Evolutionary conservation across 1,140 invertebrate species (phyloP), one percentile per base, ranked within the genome.

Genomic region (Calycopis cecrops): DNA sequence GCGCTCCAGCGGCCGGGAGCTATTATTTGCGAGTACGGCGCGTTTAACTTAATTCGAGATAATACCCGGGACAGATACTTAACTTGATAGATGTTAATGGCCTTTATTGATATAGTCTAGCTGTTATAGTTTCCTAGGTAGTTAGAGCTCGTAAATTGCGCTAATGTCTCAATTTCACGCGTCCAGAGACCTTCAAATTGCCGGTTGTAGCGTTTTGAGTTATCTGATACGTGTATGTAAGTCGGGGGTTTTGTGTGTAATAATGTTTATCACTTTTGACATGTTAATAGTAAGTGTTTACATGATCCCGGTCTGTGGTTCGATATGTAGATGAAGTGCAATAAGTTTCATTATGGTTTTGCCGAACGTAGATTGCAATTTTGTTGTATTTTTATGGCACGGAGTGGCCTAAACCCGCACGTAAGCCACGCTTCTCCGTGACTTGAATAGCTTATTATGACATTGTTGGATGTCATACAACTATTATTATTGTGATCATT

Each of bases 81-180:
- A 80, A 59, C 42, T 68, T 76, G 80, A 81, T 84, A 71, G 76
- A 81, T 81, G 75, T 56, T 84, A 84, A 84, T 84, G 69, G 75
- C 73, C 71, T 81, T 84, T 84, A 84, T 84, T 84, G 80, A 84
- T 84, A 84, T 78, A 84, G 71, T 55, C 68, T 73, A 76, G 70
- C 50, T 76, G 71, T 79, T 82, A 79, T 83, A 78, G 74, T 71
- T 71, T 69, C 73, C 63, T 71, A 60, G 64, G 73, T 72, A 67
- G 69, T 79, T 79, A 75, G 68, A 48, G 57, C 59, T 65, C 52
- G 64, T 76, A 79, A 76, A 80, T 80, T 74, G 68, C 70, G 60
- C 61, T 80, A 81, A 79, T 80, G 71, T 76, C 67, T 71, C 73
- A 59, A 76, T 80, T 83, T 74, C 72, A 63, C 60, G 67, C 63